Evolutionary conservation across 2,888 invertebrate genomes (phyloP).

Genomic region (Linnaemya tessellans): DNA sequence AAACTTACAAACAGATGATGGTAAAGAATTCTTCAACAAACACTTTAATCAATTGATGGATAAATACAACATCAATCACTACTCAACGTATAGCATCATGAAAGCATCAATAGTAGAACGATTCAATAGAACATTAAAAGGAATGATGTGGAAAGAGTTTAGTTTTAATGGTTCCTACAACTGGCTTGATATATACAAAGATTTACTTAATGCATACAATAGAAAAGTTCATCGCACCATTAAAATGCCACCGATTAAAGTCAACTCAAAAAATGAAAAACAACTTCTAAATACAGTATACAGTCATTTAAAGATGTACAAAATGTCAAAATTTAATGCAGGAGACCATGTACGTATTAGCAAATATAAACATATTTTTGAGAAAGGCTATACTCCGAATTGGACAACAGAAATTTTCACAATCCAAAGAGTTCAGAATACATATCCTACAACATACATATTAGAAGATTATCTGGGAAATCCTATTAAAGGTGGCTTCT

Average conservation of each 20-base stretch:
- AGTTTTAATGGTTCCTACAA: neutral
- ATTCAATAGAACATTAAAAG: neutral
- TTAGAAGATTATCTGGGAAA: neutral
- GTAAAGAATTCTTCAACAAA: slow-evolving; percentile 4
- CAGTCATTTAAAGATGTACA: too few relatives aligned
- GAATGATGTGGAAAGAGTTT: slow-evolving; percentile 3
- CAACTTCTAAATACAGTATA: too few relatives aligned
- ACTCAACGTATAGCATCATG: neutral
- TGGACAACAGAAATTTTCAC: neutral
- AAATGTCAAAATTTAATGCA: slow-evolving; percentile 3
- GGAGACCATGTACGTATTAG: slow-evolving; percentile 1
- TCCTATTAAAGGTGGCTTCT: too few relatives aligned
- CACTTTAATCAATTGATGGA: neutral
- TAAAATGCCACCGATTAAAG: neutral
- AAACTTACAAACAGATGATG: neutral
- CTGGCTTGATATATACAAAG: neutral
- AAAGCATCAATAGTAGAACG: neutral
- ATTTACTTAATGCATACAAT: neutral
- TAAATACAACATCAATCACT: neutral
- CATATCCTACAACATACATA: neutral
- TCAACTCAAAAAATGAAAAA: neutral
- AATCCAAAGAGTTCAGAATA: neutral
- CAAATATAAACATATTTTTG: slow-evolving; percentile 12
- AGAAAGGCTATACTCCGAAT: slow-evolving; percentile 1
- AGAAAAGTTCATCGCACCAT: neutral